These are phyloP conservation scores for Procapra przewalskii DNA, from an alignment of 2,113 vertebrate species.

Conservation along the genomic window DNA sequence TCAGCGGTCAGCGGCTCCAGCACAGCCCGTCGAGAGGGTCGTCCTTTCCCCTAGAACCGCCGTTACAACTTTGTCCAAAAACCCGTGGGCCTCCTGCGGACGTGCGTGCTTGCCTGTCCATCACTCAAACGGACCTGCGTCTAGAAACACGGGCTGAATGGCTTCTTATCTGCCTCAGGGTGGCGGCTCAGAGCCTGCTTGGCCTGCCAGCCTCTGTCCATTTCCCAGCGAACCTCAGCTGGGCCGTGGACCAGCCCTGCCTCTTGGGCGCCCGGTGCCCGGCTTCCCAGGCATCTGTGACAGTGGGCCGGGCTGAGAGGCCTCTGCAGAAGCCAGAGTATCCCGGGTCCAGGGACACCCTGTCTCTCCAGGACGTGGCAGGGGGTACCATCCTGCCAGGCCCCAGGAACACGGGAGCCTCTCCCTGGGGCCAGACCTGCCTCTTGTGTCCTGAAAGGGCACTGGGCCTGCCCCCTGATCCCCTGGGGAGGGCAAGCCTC, in stretches of 20 bases:
- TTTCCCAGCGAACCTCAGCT: neutral
- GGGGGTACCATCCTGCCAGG: too few relatives aligned
- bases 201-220: neutral
- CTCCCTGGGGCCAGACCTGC: neutral
- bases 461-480: neutral
- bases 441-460: neutral
- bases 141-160: neutral
- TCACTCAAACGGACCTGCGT: neutral
- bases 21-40: rapidly evolving
- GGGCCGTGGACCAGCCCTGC: neutral
- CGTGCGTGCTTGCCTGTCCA: rapidly evolving
- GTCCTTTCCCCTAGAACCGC: neutral
- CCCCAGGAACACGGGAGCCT: neutral
- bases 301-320: neutral
- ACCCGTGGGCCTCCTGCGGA: neutral
- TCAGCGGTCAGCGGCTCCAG: neutral
- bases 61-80: neutral
- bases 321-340: neutral
- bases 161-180: neutral
- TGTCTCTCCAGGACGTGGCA: neutral
- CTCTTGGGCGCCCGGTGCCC: neutral
- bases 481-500: neutral
- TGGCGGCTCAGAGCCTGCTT: too few relatives aligned
- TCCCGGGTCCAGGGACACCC: neutral
- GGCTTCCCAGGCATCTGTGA: neutral